Evolutionary conservation across 2,888 invertebrate genomes (phyloP).

Genomic region (Heliconius ismenius): DNA sequence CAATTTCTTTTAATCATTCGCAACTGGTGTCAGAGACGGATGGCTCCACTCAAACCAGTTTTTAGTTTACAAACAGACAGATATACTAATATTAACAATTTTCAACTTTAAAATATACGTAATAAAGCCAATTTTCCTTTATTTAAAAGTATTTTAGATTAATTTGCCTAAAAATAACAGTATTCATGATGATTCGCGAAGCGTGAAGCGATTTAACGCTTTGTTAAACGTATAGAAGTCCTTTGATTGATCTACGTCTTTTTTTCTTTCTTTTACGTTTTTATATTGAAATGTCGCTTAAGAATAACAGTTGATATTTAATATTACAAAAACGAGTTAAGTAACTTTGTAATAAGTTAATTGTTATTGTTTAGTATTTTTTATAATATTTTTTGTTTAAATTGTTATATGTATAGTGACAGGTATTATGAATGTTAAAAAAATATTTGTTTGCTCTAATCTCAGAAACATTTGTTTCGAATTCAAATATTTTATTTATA

Average conservation of each 20-base stretch:
- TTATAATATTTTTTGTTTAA: background rate
- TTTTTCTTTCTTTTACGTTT: background rate
- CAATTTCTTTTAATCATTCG: slow-evolving; percentile 44
- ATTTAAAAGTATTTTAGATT: slow-evolving; percentile 22
- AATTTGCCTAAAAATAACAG: slow-evolving; percentile 46
- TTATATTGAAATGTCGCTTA: slow-evolving; percentile 8
- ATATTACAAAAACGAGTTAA: background rate
- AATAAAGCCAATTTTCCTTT: slow-evolving; percentile 22
- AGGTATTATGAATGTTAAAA: background rate
- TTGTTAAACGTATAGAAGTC: slow-evolving; percentile 40
- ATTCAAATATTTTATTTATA: background rate
- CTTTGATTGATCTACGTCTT: slow-evolving; percentile 36
- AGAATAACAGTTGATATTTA: background rate
- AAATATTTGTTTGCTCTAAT: background rate
- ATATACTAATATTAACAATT: background rate
- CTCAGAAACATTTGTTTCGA: background rate
- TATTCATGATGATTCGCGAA: slow-evolving; percentile 43
- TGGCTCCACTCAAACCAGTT: slow-evolving; percentile 61
- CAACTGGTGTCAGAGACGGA: slow-evolving; percentile 57
- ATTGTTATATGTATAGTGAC: background rate
- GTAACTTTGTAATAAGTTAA: background rate
- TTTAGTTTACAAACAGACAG: slow-evolving; percentile 40
- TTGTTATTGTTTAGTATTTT: background rate
- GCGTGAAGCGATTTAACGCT: slow-evolving; percentile 48
- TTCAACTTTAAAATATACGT: background rate